These are phyloP conservation scores for Heliconius hermathena DNA, from an alignment of 1,140 invertebrate species.

Conservation along the genomic window DNA sequence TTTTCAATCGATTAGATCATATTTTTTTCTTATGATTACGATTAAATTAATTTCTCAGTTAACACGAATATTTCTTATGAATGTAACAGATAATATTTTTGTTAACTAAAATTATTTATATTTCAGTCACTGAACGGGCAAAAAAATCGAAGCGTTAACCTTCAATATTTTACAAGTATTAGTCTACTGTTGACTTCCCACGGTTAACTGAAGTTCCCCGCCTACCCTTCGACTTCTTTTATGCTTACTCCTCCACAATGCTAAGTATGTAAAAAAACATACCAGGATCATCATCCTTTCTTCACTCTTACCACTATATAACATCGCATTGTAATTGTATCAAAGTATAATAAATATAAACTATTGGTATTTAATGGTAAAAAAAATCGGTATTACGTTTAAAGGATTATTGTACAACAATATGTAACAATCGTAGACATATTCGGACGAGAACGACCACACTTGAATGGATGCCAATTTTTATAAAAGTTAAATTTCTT, in stretches of 20 bases:
- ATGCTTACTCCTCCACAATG: too few relatives aligned
- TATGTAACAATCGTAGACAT: background rate
- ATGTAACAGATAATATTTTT: background rate
- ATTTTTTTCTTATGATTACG: background rate
- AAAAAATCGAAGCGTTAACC: too few relatives aligned
- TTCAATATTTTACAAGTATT: too few relatives aligned
- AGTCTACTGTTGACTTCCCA: too few relatives aligned
- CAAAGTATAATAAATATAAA: background rate
- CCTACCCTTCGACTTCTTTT: too few relatives aligned
- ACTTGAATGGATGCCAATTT: conserved; percentile 21
- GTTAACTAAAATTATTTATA: too few relatives aligned
- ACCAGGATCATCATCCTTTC: background rate
- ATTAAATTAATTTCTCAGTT: background rate
- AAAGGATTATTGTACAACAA: background rate
- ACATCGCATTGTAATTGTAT: background rate
- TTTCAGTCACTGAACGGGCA: too few relatives aligned
- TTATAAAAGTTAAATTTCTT: background rate
- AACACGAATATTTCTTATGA: background rate
- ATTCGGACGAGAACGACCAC: conserved; percentile 8
- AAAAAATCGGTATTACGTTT: background rate
- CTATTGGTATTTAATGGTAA: background rate
- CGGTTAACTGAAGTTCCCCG: background rate
- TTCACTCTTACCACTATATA: background rate
- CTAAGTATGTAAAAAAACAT: background rate
- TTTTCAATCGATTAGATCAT: background rate